Percentiles rank a stretch among this genome's conserved stretches.
Conservation (phyloP, 2,888 invertebrate genomes). For the Prostheceraeus crozeri region DNA sequence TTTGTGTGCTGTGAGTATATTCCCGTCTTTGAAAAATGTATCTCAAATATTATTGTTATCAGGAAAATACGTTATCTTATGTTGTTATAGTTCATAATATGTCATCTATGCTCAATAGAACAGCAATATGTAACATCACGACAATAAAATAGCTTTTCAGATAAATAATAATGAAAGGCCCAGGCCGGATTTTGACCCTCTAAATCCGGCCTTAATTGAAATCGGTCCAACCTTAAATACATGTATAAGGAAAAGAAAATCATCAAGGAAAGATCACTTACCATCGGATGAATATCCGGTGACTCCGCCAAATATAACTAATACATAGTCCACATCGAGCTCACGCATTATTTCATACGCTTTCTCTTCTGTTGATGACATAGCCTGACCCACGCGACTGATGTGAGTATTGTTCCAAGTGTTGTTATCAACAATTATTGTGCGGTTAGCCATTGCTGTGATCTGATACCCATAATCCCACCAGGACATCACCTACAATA, state of each 20-base stretch:
- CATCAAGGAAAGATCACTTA: conserved; percentile 59
- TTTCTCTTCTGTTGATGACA: conserved; percentile 91
- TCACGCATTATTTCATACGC: conserved; percentile 97
- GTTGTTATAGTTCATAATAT: too few species aligned
- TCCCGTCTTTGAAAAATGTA: too few species aligned
- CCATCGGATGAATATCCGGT: conserved; percentile 96
- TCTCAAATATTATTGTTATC: too few species aligned
- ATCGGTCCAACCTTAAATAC: too few species aligned
- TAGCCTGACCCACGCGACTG: conserved; percentile 91
- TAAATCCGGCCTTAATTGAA: neutral
- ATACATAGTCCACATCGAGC: conserved; percentile 90
- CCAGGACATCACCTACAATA: conserved; percentile 99
- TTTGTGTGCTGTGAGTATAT: too few species aligned
- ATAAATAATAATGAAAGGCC: too few species aligned
- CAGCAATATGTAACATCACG: too few species aligned
- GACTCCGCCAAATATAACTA: conserved; percentile 95
- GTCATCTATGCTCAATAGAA: too few species aligned
- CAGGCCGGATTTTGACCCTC: too few species aligned
- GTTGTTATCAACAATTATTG: conserved; percentile 94
- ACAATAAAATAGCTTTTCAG: too few species aligned
- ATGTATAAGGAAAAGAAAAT: too few species aligned
- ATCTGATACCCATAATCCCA: conserved; percentile 98
- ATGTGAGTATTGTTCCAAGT: conserved; percentile 99
- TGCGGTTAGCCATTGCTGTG: conserved; percentile 96
- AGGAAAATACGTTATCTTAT: too few species aligned